phyloP scores from a whole-genome alignment of 2,113 vertebrate genomes.

The Thymallus thymallus region DNA sequence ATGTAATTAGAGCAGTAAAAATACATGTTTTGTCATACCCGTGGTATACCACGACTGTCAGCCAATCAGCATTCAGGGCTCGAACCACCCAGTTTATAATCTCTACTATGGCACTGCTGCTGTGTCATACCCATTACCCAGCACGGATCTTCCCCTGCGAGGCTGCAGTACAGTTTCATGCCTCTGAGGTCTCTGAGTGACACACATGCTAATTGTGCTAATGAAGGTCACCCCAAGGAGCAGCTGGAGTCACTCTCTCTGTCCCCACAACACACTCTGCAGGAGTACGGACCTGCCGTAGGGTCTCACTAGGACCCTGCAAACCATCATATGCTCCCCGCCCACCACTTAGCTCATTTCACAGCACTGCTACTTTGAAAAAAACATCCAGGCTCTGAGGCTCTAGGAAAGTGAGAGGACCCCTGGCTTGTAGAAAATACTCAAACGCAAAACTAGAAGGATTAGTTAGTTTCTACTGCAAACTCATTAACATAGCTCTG shows the following conservation, averaged over 20 bases:
- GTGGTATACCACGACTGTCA: too few species aligned
- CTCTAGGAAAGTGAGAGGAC: constrained; percentile 4
- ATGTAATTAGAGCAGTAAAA: too few species aligned
- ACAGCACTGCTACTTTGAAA: constrained; percentile 28
- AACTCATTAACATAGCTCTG: not conserved
- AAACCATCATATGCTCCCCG: constrained; percentile 68
- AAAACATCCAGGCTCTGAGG: constrained; percentile 19
- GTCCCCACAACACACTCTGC: constrained; percentile 62
- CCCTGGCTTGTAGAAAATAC: too few species aligned
- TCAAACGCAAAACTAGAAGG: not conserved
- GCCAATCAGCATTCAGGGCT: too few species aligned
- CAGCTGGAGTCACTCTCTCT: constrained; percentile 64
- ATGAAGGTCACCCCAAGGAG: constrained; percentile 71
- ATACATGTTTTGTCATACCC: too few species aligned
- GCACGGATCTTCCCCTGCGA: constrained; percentile 2
- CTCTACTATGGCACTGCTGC: not conserved
- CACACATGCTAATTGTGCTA: constrained; percentile 70
- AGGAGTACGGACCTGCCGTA: constrained; percentile 44
- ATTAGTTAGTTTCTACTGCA: not conserved
- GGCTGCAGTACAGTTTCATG: constrained; percentile 15
- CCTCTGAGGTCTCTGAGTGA: constrained; percentile 65
- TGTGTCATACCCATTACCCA: constrained; percentile 1
- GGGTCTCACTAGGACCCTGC: constrained; percentile 48
- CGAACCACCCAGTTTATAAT: too few species aligned
- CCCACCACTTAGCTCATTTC: constrained; percentile 46